A percentile compares a stretch with the other conserved stretches of the same genome.
phyloP scores from a whole-genome alignment of 2,888 invertebrate species.

The Drosophila anomalata region DNA sequence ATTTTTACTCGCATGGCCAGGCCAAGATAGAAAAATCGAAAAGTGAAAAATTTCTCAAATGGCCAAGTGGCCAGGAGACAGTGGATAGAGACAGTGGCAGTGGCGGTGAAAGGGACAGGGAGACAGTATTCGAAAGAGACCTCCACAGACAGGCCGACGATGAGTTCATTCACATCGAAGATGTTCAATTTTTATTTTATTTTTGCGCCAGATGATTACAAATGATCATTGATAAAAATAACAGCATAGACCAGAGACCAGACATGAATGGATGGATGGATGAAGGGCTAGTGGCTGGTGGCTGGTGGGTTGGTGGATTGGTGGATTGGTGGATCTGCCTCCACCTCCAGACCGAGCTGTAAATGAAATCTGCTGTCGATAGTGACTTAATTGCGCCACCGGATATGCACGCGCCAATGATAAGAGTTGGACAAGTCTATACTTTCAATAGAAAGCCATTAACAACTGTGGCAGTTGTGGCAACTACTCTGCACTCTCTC shows the following conservation, averaged over 20 bases:
- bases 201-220: conserved; percentile 52
- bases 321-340: conserved; percentile 4
- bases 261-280: conserved; percentile 13
- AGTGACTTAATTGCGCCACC: conserved; percentile 49
- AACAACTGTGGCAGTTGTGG: conserved; percentile 5
- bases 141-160: conserved; percentile 22
- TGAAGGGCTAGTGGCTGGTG: conserved; percentile 2
- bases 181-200: conserved; percentile 50
- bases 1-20: conserved; percentile 41
- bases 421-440: conserved; percentile 16
- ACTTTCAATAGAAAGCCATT: conserved; percentile 18
- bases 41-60: conserved; percentile 35
- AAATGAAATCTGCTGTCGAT: conserved; percentile 47
- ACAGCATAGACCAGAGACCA: conserved; percentile 30
- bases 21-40: conserved; percentile 32
- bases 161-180: conserved; percentile 56
- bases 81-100: neutral
- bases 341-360: no score
- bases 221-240: conserved; percentile 58
- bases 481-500: conserved; percentile 32
- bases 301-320: conserved; percentile 2
- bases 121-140: conserved; percentile 12
- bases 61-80: conserved; percentile 19
- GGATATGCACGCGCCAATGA: conserved; percentile 49
- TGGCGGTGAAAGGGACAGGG: no score